Percentiles rank a stretch among this genome's conserved stretches.
Conservation (phyloP, 2,113 vertebrate genomes). For the Zootoca vivipara region DNA sequence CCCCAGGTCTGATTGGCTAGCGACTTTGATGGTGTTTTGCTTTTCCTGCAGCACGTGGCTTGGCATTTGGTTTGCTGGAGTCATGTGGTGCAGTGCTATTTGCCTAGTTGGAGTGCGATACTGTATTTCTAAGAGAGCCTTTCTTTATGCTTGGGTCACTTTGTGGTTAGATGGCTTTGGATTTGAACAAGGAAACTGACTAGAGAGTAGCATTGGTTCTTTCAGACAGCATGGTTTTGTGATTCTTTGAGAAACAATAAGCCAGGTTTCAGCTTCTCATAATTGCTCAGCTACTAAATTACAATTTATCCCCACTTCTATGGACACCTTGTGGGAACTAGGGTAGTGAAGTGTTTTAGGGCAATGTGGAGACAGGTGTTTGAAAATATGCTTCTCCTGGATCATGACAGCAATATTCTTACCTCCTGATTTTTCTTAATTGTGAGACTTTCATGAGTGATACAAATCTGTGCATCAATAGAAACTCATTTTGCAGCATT, state of each 20-base stretch:
- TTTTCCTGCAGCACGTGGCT: neutral
- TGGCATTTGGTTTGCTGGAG: neutral
- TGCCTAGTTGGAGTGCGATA: neutral
- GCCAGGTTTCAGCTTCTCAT: constrained; percentile 28
- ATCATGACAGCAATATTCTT: constrained; percentile 4
- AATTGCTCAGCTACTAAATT: constrained; percentile 17
- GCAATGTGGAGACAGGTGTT: neutral
- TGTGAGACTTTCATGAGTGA: neutral
- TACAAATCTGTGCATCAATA: neutral
- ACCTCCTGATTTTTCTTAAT: neutral
- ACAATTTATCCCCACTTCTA: constrained; percentile 36
- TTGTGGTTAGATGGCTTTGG: neutral
- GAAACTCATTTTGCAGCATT: neutral
- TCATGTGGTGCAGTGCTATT: no score
- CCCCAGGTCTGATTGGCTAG: neutral
- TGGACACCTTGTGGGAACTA: neutral
- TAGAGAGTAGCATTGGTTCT: neutral
- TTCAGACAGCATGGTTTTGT: neutral
- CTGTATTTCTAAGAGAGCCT: neutral
- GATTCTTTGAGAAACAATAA: constrained; percentile 1
- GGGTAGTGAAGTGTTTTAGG: neutral
- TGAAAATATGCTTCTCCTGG: neutral
- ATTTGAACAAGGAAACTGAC: neutral
- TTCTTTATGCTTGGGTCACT: neutral
- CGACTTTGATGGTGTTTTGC: neutral